Evolutionary conservation across 2,113 vertebrate species (phyloP), one percentile per base, ranked within the genome.

Genomic region (Heterotilapia buettikoferi): DNA sequence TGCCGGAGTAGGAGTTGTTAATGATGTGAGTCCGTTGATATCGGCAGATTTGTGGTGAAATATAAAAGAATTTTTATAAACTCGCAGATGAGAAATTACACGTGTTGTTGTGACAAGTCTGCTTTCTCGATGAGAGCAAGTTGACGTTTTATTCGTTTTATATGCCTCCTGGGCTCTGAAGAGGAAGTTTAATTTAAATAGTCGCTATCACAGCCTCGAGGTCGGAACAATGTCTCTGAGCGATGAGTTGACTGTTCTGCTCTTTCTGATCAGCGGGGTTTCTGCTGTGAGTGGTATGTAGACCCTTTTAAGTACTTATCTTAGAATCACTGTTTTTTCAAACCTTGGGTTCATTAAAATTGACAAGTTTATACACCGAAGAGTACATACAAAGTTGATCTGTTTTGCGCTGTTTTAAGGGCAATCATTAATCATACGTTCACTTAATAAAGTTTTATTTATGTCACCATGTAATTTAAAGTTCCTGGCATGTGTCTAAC

Each of bases 321-420:
- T 26, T 18, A 29, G 4, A 50, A 4, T 50, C 14, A 12, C 29
- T 6, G 59, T 50, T 76, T 29, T n/a, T 68, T 47, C 9, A 2
- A 73, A 47, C 68, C 8, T 52, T 5, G 6, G 43, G 16, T 29
- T 19, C 45, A 33, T 12, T 50, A n/a, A 33, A 50, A 78, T 12
- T 50, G 1, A 26, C 3, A 73, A 11, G 40, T 29, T 45, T 5
- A 19, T 2, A 19, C 40, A 76, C 24, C 2, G 24, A 47, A 19
- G 9, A 31, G 6, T 11, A 0, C 6, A 6, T 31, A 11, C 24
- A 31, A 29, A 47, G 24, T 47, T 0, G 43, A 50, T 24, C n/a
- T 2, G 29, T 3, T 71, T 71, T 40, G 19, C 6, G 11, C 24
- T 47, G 40, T 0, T 16, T 47, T 19, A 47, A 29, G 24, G 0